These are phyloP conservation scores for Corythaixoides concolor DNA, from an alignment of 2,113 vertebrate species.

Conservation along the genomic window DNA sequence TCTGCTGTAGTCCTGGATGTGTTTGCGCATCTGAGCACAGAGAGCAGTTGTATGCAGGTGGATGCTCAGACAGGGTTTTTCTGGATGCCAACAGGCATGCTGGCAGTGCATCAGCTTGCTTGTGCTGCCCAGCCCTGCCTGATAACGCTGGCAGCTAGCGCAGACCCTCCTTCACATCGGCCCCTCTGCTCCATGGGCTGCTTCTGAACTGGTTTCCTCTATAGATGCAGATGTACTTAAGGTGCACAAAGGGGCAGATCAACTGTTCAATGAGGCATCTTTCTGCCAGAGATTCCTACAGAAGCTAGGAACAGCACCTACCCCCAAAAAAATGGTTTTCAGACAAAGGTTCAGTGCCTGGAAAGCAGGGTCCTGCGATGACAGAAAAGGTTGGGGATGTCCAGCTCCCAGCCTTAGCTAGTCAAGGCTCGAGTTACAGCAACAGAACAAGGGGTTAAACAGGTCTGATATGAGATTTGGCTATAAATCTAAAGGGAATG, in stretches of 20 bases:
- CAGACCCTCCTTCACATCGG: not conserved
- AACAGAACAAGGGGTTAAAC: not conserved
- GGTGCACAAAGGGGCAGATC: not conserved
- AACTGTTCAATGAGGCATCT: not conserved
- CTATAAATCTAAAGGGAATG: not conserved
- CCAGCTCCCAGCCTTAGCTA: not conserved
- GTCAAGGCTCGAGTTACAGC: not conserved
- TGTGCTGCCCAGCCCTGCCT: not conserved
- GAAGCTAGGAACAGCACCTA: not conserved
- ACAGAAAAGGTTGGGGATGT: not conserved
- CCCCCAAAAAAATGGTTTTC: rapidly evolving
- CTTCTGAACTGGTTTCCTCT: not conserved
- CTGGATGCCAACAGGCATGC: not conserved
- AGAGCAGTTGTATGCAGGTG: not conserved
- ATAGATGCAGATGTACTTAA: not conserved
- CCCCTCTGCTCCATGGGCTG: not conserved
- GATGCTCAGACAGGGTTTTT: not conserved
- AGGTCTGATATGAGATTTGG: not conserved
- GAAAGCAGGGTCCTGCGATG: not conserved
- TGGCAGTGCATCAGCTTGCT: not conserved
- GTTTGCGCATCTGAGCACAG: not conserved
- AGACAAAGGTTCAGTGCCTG: not conserved
- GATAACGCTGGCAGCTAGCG: not conserved
- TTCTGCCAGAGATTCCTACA: not conserved
- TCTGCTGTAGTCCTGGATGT: rapidly evolving